These are phyloP conservation scores for Zootermopsis nevadensis DNA, from an alignment of 2,888 invertebrate genomes.

Conservation along the genomic window DNA sequence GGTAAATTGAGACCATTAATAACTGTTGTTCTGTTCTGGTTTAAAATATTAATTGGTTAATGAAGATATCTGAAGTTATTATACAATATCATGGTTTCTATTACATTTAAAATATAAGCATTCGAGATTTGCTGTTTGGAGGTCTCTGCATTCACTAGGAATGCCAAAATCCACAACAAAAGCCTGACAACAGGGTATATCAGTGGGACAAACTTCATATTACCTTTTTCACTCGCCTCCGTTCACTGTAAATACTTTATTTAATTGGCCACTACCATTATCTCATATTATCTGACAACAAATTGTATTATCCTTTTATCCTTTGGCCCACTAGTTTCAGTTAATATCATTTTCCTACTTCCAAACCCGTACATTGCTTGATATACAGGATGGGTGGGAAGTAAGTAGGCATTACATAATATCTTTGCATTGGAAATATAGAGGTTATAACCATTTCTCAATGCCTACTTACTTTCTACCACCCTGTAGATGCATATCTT, in stretches of 20 bases:
- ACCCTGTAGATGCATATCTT: background rate
- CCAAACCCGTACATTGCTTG: background rate
- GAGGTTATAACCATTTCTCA: no score
- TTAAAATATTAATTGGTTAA: no score
- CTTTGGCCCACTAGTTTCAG: background rate
- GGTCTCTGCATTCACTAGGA: background rate
- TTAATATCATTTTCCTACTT: background rate
- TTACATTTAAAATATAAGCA: no score
- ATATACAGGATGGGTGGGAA: no score
- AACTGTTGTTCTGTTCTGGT: no score
- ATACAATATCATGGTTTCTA: no score
- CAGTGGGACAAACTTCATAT: background rate
- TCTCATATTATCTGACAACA: background rate
- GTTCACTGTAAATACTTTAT: background rate
- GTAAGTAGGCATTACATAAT: no score
- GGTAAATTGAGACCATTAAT: no score
- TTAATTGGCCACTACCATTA: background rate
- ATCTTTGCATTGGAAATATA: no score
- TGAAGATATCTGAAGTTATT: no score
- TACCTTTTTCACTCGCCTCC: background rate
- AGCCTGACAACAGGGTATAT: constrained; percentile 43
- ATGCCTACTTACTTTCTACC: no score
- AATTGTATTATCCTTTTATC: background rate
- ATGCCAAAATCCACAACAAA: background rate
- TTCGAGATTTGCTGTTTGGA: background rate